phyloP scores from a whole-genome alignment of 2,888 invertebrate genomes.

The Campoplex capitator region DNA sequence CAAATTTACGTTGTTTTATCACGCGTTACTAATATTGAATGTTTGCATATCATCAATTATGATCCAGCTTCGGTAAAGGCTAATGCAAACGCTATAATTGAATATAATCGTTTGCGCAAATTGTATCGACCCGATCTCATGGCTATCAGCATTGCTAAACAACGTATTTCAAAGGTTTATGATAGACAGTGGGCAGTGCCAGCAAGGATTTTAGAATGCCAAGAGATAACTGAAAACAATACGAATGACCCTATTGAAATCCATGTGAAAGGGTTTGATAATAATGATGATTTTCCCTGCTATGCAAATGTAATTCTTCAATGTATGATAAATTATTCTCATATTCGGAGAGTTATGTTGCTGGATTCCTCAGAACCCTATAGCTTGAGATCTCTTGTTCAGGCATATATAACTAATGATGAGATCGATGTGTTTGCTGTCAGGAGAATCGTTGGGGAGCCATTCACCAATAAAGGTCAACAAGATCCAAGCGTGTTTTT shows the following conservation, averaged over 20 bases:
- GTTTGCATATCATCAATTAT: conserved; percentile 72
- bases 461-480: conserved; percentile 26
- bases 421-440: neutral
- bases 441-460: conserved; percentile 24
- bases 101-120: conserved; percentile 70
- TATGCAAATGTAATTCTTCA: conserved; percentile 49
- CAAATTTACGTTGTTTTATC: conserved; percentile 74
- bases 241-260: neutral
- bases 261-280: conserved; percentile 39
- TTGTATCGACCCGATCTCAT: conserved; percentile 55
- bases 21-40: conserved; percentile 66
- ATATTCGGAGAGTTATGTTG: conserved; percentile 18
- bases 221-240: conserved; percentile 2
- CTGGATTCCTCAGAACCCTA: neutral
- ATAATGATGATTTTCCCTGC: conserved; percentile 47
- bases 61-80: conserved; percentile 68
- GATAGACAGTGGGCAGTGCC: conserved; percentile 35
- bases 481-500: conserved; percentile 55
- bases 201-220: conserved; percentile 16
- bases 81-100: conserved; percentile 62
- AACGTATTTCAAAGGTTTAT: conserved; percentile 26
- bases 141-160: neutral
- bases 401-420: conserved; percentile 4
- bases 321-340: conserved; percentile 41
- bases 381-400: neutral